Evolutionary conservation across 2,113 vertebrate species (phyloP), one percentile per base, ranked within the genome.

Genomic region (Merops nubicus): DNA sequence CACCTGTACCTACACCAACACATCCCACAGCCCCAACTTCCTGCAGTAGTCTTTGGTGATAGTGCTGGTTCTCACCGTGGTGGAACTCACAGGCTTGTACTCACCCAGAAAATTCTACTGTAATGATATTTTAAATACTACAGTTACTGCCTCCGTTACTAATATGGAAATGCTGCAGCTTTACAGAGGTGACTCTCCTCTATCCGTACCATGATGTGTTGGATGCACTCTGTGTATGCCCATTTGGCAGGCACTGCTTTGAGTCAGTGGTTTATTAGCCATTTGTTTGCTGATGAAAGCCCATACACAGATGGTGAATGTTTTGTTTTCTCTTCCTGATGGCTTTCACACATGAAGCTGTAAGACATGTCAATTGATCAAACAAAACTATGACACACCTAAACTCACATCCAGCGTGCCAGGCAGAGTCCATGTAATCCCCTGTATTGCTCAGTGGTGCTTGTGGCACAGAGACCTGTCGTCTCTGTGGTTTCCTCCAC

Each of bases 41-140:
- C 56, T 48, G 31, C 34, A 86, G 73, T 2, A 7, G 29, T 33
- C 34, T 43, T 2, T 15, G 51, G 29, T 7, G 21, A 16, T 5
- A 57, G 12, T 1, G 1, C 12, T 3, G 3, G 6, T 8, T 89
- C 73, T n/a, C n/a, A n/a, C n/a, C n/a, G n/a, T n/a, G n/a, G 0
- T 57, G 50, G 36, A 77, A 78, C 51, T 84, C 60, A 33, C 20
- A 36, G 51, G 19, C 26, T 89, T 63, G 20, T 22, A 54, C 28
- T 74, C 3, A 1, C 77, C 91, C 1, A 0, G 34, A 85, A 91
- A 89, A 82, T 33, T 73, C 29, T 34, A 91, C 73, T 21, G 67
- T 70, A 22, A 43, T 70, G 54, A 63, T 36, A 75, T 67, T 81
- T 76, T 68, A 96, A 85, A 57, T 38, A 33, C 13, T 65, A 42